phyloP scores from a whole-genome alignment of 2,113 vertebrate genomes.

The Cryptotis parvus region DNA sequence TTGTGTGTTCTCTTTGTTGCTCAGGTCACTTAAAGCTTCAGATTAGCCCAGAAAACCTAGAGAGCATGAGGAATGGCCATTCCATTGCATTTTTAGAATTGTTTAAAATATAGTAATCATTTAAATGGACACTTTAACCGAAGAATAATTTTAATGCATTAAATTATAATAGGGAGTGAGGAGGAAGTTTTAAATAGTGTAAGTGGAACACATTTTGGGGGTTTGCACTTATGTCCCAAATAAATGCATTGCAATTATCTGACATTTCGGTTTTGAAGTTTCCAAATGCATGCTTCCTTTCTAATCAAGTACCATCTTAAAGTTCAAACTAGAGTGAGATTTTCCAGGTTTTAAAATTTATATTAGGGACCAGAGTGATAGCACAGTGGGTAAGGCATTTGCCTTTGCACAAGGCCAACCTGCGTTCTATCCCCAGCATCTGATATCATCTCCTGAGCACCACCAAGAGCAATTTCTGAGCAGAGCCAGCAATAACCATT shows the following conservation, averaged over 20 bases:
- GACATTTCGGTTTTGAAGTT: conserved; percentile 56
- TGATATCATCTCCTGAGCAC: no score
- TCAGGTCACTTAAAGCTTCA: conserved; percentile 49
- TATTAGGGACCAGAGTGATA: no score
- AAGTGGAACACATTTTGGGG: conserved; percentile 41
- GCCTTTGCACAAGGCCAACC: no score
- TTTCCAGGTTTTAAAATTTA: conserved; percentile 53
- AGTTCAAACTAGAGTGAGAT: conserved; percentile 4
- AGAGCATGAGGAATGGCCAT: conserved; percentile 18
- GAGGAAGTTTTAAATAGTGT: conserved; percentile 28
- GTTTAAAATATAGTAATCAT: conserved; percentile 72
- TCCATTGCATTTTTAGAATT: conserved; percentile 65
- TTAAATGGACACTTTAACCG: conserved; percentile 68
- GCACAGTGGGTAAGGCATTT: no score
- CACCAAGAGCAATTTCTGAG: no score
- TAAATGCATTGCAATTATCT: conserved; percentile 46
- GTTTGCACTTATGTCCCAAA: conserved; percentile 49
- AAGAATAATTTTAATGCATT: conserved; percentile 69
- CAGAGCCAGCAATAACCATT: no score
- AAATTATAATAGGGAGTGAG: conserved; percentile 22
- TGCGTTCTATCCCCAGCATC: no score
- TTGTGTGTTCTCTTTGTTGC: background rate
- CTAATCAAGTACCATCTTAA: conserved; percentile 30
- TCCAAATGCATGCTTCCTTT: conserved; percentile 47
- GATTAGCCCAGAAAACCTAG: background rate